Percentiles rank a stretch among this genome's conserved stretches.
phyloP scores from a whole-genome alignment of 2,888 invertebrate species.

The Lepidochitona cinerea region DNA sequence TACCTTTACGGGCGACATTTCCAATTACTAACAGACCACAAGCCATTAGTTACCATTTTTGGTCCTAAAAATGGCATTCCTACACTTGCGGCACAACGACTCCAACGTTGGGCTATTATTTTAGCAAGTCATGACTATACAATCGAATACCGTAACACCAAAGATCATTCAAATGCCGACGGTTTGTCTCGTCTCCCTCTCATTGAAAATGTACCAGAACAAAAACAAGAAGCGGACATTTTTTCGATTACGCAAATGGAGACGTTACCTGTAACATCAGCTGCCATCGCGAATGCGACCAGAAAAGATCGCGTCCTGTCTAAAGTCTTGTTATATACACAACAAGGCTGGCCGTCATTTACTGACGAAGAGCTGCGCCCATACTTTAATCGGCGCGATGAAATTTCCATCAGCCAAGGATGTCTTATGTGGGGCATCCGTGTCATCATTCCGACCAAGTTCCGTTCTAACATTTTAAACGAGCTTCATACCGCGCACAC shows the following conservation, averaged over 20 bases:
- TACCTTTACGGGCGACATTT: constrained; percentile 69
- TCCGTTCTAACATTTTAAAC: constrained; percentile 19
- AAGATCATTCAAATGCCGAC: constrained; percentile 58
- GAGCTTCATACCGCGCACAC: constrained; percentile 33
- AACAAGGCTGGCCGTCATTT: not conserved
- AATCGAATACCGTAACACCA: constrained; percentile 53
- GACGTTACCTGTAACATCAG: constrained; percentile 24
- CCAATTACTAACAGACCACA: constrained; percentile 67
- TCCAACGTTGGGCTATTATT: constrained; percentile 49
- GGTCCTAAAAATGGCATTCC: constrained; percentile 51
- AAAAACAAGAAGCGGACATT: constrained; percentile 10
- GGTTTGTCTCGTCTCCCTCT: constrained; percentile 50
- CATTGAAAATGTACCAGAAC: not conserved
- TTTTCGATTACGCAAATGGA: constrained; percentile 22
- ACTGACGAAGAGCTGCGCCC: constrained; percentile 14
- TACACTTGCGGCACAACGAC: constrained; percentile 46
- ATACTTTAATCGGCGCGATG: constrained; percentile 17
- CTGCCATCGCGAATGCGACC: constrained; percentile 22
- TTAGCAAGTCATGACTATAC: constrained; percentile 62
- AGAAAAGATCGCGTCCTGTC: constrained; percentile 19
- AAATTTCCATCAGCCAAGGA: constrained; percentile 19
- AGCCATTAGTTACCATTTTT: constrained; percentile 68
- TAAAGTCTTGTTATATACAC: not conserved
- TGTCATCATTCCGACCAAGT: constrained; percentile 32
- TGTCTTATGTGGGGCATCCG: constrained; percentile 29